Percentiles rank a stretch among this genome's conserved stretches.
These are phyloP conservation scores for Panagrolaimus sp. DNA, from an alignment of 1,140 invertebrate genomes.

Conservation along the genomic window DNA sequence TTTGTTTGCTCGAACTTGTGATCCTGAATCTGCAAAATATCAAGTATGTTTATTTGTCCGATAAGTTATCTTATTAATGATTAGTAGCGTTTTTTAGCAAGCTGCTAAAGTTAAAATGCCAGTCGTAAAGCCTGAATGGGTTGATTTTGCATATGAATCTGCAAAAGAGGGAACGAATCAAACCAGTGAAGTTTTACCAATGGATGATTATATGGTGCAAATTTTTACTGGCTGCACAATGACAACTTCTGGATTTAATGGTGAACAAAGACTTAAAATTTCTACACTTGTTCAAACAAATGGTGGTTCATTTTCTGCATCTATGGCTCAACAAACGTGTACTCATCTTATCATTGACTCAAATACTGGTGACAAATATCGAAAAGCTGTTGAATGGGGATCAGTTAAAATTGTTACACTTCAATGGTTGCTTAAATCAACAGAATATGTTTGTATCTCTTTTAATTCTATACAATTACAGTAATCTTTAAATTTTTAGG, in stretches of 20 bases:
- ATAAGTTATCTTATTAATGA: too few relatives aligned
- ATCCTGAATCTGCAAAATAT: background rate
- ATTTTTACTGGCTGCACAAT: background rate
- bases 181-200: too few relatives aligned
- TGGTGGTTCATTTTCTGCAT: constrained; percentile 14
- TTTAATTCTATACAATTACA: background rate
- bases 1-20: background rate
- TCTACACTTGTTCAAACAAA: background rate
- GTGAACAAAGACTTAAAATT: constrained; percentile 8
- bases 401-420: constrained; percentile 16
- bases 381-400: constrained; percentile 16
- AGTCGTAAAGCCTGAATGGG: constrained; percentile 3
- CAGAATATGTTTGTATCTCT: background rate
- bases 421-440: background rate
- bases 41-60: too few relatives aligned
- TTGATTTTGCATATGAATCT: background rate
- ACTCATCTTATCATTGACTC: constrained; percentile 20
- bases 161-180: background rate
- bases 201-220: constrained; percentile 8
- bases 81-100: too few relatives aligned
- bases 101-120: background rate
- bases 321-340: constrained; percentile 4
- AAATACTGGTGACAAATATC: background rate
- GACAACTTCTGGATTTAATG: background rate
- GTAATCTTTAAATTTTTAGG: background rate